Evolutionary conservation across 2,888 invertebrate genomes (phyloP), one percentile per base, ranked within the genome.

Genomic region (Plebejus anna): DNA sequence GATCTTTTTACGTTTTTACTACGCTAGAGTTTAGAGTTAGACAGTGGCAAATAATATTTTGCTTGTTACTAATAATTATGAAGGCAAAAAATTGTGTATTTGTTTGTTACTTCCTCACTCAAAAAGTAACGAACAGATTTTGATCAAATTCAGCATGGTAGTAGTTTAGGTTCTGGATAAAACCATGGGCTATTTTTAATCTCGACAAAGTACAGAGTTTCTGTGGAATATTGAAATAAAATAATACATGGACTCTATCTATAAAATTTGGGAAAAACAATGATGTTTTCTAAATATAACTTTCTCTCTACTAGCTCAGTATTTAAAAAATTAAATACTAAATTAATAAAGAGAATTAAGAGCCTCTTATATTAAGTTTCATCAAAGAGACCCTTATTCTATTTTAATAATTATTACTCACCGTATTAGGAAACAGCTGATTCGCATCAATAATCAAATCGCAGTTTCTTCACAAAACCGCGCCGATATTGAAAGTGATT

Each of bases 401-500:
- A 72, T 72, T 28, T 28, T 28, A 36, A 59, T 16, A 28, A 36
- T 55, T 22, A 28, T 47, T 13, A 78, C 91, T 90, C 86, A 92
- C 93, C 93, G 86, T 88, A 82, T 82, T 78, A 59, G 86, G 85
- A 86, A 87, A 85, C 82, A 59, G 81, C 82, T 80, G 81, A 84
- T 80, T 78, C 85, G 84, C 82, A 83, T 87, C 90, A 93, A 94
- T 91, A 93, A 82, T 92, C 93, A 81, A 90, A 84, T 85, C 90
- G 87, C 92, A 91, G 90, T 94, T 93, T 91, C 80, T 81, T 82
- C 78, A 81, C 82, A 91, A 93, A 94, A 93, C 91, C 88, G 90
- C 80, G 90, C 88, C 87, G 93, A 93, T 94, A 93, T 90, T 87
- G 89, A 90, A 89, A 89, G 86, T 80, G 88, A 90, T 90, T 86